These are phyloP conservation scores for Tadarida brasiliensis DNA, from an alignment of 2,797 vertebrate genomes.

Conservation along the genomic window DNA sequence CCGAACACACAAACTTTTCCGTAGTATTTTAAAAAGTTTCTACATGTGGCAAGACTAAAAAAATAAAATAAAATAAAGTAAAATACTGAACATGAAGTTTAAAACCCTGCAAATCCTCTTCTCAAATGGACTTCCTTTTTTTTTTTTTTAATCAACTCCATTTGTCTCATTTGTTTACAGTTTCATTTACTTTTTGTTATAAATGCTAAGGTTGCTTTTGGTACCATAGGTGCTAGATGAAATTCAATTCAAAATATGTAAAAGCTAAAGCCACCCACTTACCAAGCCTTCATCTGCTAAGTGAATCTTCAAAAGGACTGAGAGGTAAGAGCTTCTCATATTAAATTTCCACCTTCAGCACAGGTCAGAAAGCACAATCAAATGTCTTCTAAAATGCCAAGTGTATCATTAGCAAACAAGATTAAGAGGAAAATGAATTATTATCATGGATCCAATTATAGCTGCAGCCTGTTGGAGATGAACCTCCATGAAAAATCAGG, in stretches of 20 bases:
- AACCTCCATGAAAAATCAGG: background rate
- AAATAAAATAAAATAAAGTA: conserved; percentile 21
- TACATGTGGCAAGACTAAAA: background rate
- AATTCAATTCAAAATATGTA: conserved; percentile 43
- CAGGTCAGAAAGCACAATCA: background rate
- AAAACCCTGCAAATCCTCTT: background rate
- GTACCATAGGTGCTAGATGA: background rate
- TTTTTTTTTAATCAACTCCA: background rate
- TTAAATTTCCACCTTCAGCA: conserved; percentile 8
- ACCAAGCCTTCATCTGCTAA: background rate
- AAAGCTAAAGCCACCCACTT: background rate
- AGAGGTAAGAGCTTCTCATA: background rate
- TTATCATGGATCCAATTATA: conserved; percentile 12
- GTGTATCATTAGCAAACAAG: conserved; percentile 3
- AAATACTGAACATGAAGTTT: background rate
- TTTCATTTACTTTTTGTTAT: conserved; percentile 25
- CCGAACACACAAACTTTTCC: background rate
- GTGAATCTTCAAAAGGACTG: background rate
- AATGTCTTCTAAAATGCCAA: background rate
- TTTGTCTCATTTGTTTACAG: background rate
- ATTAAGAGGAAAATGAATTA: conserved; percentile 21
- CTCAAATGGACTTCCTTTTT: background rate
- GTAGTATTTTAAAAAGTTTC: conserved; percentile 21
- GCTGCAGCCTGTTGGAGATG: background rate
- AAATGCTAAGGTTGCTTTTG: background rate